phyloP scores from a whole-genome alignment of 1,140 invertebrate species.

The Sarcophaga bullata region DNA sequence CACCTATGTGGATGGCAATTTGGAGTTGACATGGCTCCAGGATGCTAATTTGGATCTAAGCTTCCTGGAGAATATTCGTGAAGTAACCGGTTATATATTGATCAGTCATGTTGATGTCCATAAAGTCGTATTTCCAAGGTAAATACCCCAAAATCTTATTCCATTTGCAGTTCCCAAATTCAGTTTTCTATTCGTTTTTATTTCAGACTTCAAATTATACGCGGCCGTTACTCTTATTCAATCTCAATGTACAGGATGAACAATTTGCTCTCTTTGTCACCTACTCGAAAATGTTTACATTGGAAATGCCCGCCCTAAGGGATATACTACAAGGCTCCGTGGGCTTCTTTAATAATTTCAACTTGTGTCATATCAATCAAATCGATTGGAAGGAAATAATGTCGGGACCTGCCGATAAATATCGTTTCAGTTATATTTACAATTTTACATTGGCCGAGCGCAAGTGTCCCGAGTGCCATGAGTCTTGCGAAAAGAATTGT shows the following conservation, averaged over 20 bases:
- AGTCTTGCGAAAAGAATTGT: slow-evolving; percentile 81
- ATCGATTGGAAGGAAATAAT: slow-evolving; percentile 97
- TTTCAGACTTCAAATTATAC: slow-evolving; percentile 87
- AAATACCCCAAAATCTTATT: no score
- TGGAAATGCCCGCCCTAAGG: slow-evolving; percentile 89
- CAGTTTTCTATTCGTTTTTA: slow-evolving; percentile 18
- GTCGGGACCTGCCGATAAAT: slow-evolving; percentile 48
- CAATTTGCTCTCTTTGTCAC: slow-evolving; percentile 89
- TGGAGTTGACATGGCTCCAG: slow-evolving; percentile 94
- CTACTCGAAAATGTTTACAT: slow-evolving; percentile 85
- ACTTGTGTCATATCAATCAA: slow-evolving; percentile 93
- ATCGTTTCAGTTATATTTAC: slow-evolving; percentile 72
- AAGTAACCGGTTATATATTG: slow-evolving; percentile 96
- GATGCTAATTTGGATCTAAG: slow-evolving; percentile 86
- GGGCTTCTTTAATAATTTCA: slow-evolving; percentile 94
- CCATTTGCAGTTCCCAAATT: no score
- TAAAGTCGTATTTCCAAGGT: slow-evolving; percentile 82
- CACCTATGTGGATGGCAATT: slow-evolving; percentile 96
- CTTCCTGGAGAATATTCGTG: slow-evolving; percentile 93
- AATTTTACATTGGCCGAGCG: slow-evolving; percentile 84
- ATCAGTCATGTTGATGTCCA: slow-evolving; percentile 92
- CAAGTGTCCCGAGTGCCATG: slow-evolving; percentile 82
- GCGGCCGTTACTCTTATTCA: slow-evolving; percentile 92
- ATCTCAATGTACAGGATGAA: slow-evolving; percentile 81
- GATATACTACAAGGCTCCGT: slow-evolving; percentile 92